Conservation (phyloP, 2,888 invertebrate species). For the Ophioninae sp. region DNA sequence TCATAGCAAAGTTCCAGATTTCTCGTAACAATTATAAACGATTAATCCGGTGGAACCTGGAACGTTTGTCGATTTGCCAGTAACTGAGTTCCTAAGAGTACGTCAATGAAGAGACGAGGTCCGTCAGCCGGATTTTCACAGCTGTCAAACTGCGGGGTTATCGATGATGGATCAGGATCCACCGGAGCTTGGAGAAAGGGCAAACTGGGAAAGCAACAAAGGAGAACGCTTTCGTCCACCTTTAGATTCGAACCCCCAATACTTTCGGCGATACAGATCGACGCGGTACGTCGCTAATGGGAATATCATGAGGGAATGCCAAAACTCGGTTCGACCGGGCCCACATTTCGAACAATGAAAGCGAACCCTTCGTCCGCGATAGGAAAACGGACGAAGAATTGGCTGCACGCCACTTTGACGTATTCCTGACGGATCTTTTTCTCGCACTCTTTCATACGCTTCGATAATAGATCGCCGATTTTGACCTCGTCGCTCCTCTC, state of each 20-base stretch:
- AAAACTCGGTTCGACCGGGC: conserved; percentile 46
- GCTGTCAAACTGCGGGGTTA: conserved; percentile 57
- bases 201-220: conserved; percentile 38
- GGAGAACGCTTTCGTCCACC: conserved; percentile 40
- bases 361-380: conserved; percentile 48
- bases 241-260: conserved; percentile 30
- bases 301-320: conserved; percentile 57
- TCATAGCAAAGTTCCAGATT: no score
- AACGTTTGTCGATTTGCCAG: background rate
- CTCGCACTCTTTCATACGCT: conserved; percentile 14
- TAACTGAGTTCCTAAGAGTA: background rate
- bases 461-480: conserved; percentile 8
- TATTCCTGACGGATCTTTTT: conserved; percentile 56
- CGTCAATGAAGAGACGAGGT: conserved; percentile 36
- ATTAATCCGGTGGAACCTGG: background rate
- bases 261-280: conserved; percentile 6
- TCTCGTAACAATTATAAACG: background rate
- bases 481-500: conserved; percentile 21
- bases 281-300: conserved; percentile 43
- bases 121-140: conserved; percentile 45
- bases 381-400: conserved; percentile 45
- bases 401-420: conserved; percentile 48
- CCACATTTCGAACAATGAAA: conserved; percentile 45
- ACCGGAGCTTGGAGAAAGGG: conserved; percentile 27
- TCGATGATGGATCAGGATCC: conserved; percentile 60